Evolutionary conservation across 2,797 vertebrate genomes (phyloP).

Genomic region (Carapus acus): DNA sequence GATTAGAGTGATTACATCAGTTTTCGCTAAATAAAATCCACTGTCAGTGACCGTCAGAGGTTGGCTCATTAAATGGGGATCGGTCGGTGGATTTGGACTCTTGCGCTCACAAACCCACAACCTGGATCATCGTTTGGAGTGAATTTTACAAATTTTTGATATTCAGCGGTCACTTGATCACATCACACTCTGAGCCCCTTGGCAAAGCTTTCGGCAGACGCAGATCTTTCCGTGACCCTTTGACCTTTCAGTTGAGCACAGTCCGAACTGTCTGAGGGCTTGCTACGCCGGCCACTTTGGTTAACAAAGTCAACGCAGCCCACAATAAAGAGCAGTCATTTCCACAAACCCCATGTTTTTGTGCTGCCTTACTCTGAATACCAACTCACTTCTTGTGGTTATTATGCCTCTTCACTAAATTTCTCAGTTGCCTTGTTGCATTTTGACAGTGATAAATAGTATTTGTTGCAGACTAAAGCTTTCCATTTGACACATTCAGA

Average conservation of each 20-base stretch:
- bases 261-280: too few relatives aligned
- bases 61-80: neutral
- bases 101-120: neutral
- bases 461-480: slow-evolving; percentile 13
- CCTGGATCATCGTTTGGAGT: neutral
- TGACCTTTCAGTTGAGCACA: too few relatives aligned
- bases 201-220: neutral
- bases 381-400: neutral
- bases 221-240: neutral
- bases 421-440: slow-evolving; percentile 8
- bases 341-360: too few relatives aligned
- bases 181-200: neutral
- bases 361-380: neutral
- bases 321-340: too few relatives aligned
- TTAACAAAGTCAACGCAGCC: too few relatives aligned
- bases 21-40: too few relatives aligned
- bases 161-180: neutral
- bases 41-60: too few relatives aligned
- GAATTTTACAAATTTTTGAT: neutral
- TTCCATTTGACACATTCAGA: too few relatives aligned
- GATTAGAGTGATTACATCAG: too few relatives aligned
- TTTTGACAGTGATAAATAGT: slow-evolving; percentile 19
- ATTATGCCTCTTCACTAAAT: neutral
- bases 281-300: too few relatives aligned
- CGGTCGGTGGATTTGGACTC: slow-evolving; percentile 3